phyloP scores from a whole-genome alignment of 2,797 vertebrate species.

The Dryobates pubescens region DNA sequence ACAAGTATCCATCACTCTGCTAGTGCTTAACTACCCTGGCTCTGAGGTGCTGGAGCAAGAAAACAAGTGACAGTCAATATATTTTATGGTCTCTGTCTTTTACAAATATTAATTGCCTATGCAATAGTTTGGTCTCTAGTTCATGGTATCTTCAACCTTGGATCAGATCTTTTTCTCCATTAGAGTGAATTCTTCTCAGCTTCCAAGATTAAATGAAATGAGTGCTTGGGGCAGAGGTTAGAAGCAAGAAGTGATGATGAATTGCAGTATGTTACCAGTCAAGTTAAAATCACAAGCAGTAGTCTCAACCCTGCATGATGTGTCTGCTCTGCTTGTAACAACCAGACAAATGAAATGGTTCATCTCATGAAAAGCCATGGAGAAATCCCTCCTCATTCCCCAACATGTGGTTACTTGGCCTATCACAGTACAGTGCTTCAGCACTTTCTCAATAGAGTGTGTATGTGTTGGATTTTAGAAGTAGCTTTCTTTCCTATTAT shows the following conservation, averaged over 20 bases:
- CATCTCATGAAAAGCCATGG: not conserved
- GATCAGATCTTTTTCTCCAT: not conserved
- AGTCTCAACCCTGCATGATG: not conserved
- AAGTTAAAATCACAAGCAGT: not conserved
- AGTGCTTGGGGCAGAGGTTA: not conserved
- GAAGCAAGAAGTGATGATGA: not conserved
- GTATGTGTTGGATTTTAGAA: not conserved
- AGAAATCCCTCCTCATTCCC: not conserved
- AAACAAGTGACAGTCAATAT: constrained; percentile 16
- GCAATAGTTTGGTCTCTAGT: not conserved
- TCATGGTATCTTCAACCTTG: not conserved
- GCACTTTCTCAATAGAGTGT: not conserved
- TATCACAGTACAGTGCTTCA: not conserved
- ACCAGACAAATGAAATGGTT: not conserved
- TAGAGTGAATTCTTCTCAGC: not conserved
- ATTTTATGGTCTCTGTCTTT: not conserved
- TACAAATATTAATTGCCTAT: constrained; percentile 47
- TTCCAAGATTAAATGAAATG: not conserved
- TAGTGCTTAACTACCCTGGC: not conserved
- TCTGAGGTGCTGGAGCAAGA: constrained; percentile 25
- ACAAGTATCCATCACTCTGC: constrained; percentile 27
- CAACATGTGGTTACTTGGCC: not conserved
- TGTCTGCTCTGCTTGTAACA: not conserved
- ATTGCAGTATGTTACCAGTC: not conserved
- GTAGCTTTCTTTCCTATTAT: not conserved